A percentile compares a stretch with the other conserved stretches of the same genome.
phyloP scores from a whole-genome alignment of 2,797 vertebrate species.

The Hippopotamyrus pictus region DNA sequence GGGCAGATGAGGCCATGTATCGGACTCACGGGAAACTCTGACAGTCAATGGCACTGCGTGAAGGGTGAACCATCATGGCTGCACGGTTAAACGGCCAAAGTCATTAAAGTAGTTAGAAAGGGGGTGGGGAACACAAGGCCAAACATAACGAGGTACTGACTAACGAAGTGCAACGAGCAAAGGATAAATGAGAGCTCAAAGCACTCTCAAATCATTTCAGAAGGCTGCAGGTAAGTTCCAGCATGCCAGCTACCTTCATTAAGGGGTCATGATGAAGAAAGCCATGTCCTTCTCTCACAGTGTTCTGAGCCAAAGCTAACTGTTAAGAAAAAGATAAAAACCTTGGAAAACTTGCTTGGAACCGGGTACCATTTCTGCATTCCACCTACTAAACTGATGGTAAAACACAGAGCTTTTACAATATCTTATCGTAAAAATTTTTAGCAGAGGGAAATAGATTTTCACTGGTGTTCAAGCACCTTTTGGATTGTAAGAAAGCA shows the following conservation, averaged over 20 bases:
- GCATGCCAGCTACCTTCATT: neutral
- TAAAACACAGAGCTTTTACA: neutral
- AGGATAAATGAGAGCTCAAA: neutral
- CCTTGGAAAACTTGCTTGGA: neutral
- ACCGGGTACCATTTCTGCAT: neutral
- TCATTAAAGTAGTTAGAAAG: neutral
- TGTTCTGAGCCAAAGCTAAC: neutral
- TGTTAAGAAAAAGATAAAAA: neutral
- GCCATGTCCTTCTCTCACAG: neutral
- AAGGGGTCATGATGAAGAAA: neutral
- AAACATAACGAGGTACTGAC: neutral
- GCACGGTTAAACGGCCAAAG: neutral
- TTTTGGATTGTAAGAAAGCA: neutral
- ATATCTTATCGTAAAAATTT: neutral
- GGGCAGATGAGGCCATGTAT: neutral
- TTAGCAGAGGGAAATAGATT: neutral
- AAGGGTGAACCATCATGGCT: neutral
- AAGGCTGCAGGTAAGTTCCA: neutral
- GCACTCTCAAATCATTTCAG: neutral
- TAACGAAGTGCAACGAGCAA: neutral
- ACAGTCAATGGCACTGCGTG: neutral
- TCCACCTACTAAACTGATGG: neutral
- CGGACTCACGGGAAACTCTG: neutral
- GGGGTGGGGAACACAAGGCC: neutral
- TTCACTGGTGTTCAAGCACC: neutral